These are phyloP conservation scores for Lethenteron reissneri DNA, from an alignment of 2,113 vertebrate genomes.

Conservation along the genomic window DNA sequence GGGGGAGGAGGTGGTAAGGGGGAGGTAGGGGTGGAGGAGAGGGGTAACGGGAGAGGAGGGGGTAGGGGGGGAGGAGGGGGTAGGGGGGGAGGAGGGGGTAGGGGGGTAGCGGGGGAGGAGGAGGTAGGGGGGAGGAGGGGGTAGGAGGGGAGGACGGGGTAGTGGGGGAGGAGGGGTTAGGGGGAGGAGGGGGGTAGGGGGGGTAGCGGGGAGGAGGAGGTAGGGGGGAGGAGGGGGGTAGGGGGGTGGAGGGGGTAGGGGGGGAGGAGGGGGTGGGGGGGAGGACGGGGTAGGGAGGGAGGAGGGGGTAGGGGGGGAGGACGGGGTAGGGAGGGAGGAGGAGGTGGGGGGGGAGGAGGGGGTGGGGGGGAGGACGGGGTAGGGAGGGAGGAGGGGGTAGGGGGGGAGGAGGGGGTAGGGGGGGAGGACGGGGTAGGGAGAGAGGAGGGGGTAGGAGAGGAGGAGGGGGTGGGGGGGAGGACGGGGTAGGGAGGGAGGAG, in stretches of 20 bases:
- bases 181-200: background rate
- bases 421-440: no score
- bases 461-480: no score
- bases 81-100: background rate
- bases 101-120: background rate
- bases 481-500: no score
- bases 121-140: no score
- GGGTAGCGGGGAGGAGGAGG: no score
- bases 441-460: no score
- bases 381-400: no score
- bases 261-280: background rate
- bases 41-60: background rate
- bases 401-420: background rate
- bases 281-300: background rate
- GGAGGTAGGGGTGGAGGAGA: background rate
- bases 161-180: no score
- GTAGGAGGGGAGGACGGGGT: no score
- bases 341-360: no score
- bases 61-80: background rate
- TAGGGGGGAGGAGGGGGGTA: background rate
- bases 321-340: background rate
- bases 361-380: no score
- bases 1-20: constrained; percentile 1
- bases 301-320: background rate
- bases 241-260: background rate